Conservation (phyloP, 2,888 invertebrate species). For the Chloroclysta siterata region DNA sequence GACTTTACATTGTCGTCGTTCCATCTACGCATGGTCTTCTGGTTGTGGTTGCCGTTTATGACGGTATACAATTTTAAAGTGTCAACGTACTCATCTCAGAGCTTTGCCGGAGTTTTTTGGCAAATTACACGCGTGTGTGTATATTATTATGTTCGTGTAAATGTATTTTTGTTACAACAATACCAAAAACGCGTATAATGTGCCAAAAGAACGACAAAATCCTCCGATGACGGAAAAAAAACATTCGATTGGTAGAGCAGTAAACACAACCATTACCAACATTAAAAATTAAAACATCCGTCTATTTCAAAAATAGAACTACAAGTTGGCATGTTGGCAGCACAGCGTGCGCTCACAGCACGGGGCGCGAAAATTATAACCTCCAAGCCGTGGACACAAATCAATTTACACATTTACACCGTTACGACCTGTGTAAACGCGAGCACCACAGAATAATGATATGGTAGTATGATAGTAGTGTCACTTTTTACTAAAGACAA, state of each 20-base stretch:
- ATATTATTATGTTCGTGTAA: too few species aligned
- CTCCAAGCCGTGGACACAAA: slow-evolving; percentile 66
- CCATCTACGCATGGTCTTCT: too few species aligned
- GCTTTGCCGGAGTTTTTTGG: too few species aligned
- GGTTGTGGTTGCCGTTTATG: too few species aligned
- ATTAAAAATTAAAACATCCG: slow-evolving; percentile 29
- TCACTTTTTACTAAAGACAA: slow-evolving; percentile 5
- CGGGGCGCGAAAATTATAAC: slow-evolving; percentile 82
- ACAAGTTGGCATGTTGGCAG: slow-evolving; percentile 56
- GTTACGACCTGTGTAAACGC: slow-evolving; percentile 59
- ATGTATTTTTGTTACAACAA: too few species aligned
- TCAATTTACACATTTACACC: slow-evolving; percentile 73
- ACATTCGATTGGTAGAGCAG: background rate
- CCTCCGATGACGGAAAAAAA: too few species aligned
- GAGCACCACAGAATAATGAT: slow-evolving; percentile 42
- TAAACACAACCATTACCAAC: slow-evolving; percentile 18
- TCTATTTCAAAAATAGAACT: slow-evolving; percentile 50
- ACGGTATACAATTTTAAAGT: too few species aligned
- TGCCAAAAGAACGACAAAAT: too few species aligned
- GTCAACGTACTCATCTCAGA: too few species aligned
- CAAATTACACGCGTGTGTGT: too few species aligned
- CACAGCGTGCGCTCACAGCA: slow-evolving; percentile 69
- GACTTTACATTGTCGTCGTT: too few species aligned
- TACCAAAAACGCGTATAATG: too few species aligned
- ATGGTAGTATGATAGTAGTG: background rate